Base-by-base conservation (phyloP, 2,888 invertebrate species). In the Cosmopolites sordidus region DNA sequence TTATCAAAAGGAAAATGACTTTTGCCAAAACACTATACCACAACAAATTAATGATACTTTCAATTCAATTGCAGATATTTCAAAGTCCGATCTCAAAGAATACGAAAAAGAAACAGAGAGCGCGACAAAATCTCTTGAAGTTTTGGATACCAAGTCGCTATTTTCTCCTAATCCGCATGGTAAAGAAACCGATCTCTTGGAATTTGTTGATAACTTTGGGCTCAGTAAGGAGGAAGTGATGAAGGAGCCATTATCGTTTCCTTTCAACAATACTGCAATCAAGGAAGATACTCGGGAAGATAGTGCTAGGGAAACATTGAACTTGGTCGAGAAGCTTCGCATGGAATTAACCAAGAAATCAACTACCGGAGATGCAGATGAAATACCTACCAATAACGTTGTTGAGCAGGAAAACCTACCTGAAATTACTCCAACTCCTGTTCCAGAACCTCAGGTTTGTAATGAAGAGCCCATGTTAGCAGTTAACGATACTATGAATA, bases 231-330 rank as follows among this genome's bases (percentile, higher is more conserved):
- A 81, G 62, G 73, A 73, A 53, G 84, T 84, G 63, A 76, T 82
- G 37, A 82, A 83, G 65, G 71, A 76, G 0, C 81, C 84, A 0
- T 18, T 52, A 18, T 73, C 78, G 1, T 87, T 86, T 68, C 79
- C 81, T 4, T 82, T 84, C 52, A 82, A 80, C 59, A 81, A 81
- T 40, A 83, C 84, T 75, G 54, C 86, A 58, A 84, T 86, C 66
- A 85, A 86, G 66, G 87, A 87, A 67, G 88, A 89, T 68, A 83
- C 86, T 1, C 87, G 87, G 67, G 92, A 92, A 70, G 87, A 88
- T 64, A 87, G 87, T 62, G 87, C 88, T 0, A 79, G 88, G 58
- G 92, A 90, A 69, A 92, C 92, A 0, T 75, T 89, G 55, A 86
- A 90, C 74, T 77, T 93, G 18, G 88, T 93, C 2, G 52, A 55